Evolutionary conservation across 2,888 invertebrate species (phyloP).

Genomic region (Eupsilia transversa): DNA sequence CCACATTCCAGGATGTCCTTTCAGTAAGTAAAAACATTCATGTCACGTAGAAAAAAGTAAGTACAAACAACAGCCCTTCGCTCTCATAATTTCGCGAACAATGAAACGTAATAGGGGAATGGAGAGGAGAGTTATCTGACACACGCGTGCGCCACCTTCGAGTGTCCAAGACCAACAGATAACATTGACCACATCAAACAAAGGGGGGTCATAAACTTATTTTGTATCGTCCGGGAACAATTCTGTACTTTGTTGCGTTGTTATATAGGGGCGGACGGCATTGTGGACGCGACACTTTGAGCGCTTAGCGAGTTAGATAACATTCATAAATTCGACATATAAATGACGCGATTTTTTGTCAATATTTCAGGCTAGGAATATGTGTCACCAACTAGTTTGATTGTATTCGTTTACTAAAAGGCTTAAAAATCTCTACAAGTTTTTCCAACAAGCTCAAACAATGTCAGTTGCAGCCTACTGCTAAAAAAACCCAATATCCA

Average conservation of each 20-base stretch:
- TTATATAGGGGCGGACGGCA: constrained; percentile 63
- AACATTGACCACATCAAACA: constrained; percentile 86
- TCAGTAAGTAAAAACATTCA: constrained; percentile 78
- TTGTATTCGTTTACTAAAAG: neutral
- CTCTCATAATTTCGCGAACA: constrained; percentile 85
- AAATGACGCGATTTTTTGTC: constrained; percentile 34
- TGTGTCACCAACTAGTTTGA: neutral
- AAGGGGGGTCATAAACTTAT: constrained; percentile 85
- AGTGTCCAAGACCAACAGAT: constrained; percentile 81
- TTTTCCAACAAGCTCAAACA: constrained; percentile 1
- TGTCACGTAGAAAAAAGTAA: constrained; percentile 84
- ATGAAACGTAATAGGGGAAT: constrained; percentile 80
- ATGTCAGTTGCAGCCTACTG: constrained; percentile 27
- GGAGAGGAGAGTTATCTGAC: constrained; percentile 79
- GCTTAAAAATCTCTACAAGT: neutral
- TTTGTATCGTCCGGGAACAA: constrained; percentile 83
- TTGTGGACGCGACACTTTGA: constrained; percentile 62
- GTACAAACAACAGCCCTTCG: constrained; percentile 81
- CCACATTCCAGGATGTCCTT: constrained; percentile 58
- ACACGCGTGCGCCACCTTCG: constrained; percentile 79
- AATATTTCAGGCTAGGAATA: neutral
- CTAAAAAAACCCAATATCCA: constrained; percentile 52
- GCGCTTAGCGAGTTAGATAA: constrained; percentile 64
- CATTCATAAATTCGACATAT: constrained; percentile 65
- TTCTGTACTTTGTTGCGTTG: constrained; percentile 79